These are phyloP conservation scores for Premnoplex brunnescens DNA, from an alignment of 2,797 vertebrate genomes.

Conservation along the genomic window DNA sequence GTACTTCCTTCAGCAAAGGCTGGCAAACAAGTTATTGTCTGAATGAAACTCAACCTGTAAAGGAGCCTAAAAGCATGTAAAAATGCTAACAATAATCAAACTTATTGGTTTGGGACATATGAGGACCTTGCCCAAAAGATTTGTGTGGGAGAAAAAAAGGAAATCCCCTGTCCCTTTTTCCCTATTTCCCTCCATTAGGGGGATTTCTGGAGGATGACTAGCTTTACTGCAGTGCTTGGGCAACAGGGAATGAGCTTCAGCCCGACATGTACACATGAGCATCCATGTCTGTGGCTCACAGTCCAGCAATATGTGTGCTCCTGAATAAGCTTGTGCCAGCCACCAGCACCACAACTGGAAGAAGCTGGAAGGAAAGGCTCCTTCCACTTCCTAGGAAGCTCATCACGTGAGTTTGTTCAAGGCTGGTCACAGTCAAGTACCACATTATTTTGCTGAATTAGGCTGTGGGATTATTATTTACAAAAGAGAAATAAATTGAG, in stretches of 20 bases:
- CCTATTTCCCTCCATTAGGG: not conserved
- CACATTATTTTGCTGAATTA: not conserved
- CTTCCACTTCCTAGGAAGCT: not conserved
- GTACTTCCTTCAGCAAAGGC: not conserved
- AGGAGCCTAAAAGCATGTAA: not conserved
- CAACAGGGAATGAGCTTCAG: rapidly evolving
- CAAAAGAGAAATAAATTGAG: conserved; percentile 35
- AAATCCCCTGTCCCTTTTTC: not conserved
- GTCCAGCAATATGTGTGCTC: not conserved
- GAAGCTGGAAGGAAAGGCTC: not conserved
- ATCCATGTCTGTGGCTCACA: rapidly evolving
- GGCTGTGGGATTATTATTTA: not conserved
- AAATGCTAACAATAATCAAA: not conserved
- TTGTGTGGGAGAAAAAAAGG: not conserved
- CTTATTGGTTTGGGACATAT: not conserved
- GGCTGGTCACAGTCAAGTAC: not conserved
- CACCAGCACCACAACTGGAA: rapidly evolving
- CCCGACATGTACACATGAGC: not conserved
- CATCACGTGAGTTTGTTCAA: not conserved
- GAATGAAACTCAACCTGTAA: not conserved
- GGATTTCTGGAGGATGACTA: not conserved
- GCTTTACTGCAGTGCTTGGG: not conserved
- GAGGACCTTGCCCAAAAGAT: not conserved
- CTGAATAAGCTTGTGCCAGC: rapidly evolving
- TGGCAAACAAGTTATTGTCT: not conserved